Percentiles rank a stretch among this genome's conserved stretches.
phyloP scores from a whole-genome alignment of 2,888 invertebrate genomes.

The Phaedon cochleariae region DNA sequence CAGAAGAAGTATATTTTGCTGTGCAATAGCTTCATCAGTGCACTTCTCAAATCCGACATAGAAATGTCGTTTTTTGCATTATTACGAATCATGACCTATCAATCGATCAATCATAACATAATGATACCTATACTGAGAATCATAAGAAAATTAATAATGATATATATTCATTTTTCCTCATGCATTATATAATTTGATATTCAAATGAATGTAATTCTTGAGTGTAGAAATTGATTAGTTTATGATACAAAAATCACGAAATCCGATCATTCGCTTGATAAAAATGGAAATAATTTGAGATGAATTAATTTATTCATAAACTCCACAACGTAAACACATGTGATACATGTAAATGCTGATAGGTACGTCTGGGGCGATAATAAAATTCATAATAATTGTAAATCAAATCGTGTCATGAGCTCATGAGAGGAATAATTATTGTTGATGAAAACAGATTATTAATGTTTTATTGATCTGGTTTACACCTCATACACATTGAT shows the following conservation, averaged over 20 bases:
- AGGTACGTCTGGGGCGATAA: constrained; percentile 22
- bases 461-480: neutral
- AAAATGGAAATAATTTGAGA: neutral
- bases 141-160: too few relatives aligned
- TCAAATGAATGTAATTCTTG: neutral
- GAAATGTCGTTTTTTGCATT: too few relatives aligned
- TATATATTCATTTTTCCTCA: neutral
- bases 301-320: constrained; percentile 17
- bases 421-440: constrained; percentile 9
- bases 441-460: constrained; percentile 16
- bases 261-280: neutral
- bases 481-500: neutral
- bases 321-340: constrained; percentile 16
- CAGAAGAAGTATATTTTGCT: too few relatives aligned
- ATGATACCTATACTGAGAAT: too few relatives aligned
- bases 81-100: too few relatives aligned
- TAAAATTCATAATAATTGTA: constrained; percentile 18
- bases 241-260: neutral
- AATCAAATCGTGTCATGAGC: constrained; percentile 24
- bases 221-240: neutral
- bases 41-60: too few relatives aligned
- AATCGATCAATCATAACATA: too few relatives aligned
- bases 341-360: constrained; percentile 15
- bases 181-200: neutral
- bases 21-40: too few relatives aligned